Evolutionary conservation across 2,113 vertebrate species (phyloP), one percentile per base, ranked within the genome.

Genomic region (Gobio gobio): DNA sequence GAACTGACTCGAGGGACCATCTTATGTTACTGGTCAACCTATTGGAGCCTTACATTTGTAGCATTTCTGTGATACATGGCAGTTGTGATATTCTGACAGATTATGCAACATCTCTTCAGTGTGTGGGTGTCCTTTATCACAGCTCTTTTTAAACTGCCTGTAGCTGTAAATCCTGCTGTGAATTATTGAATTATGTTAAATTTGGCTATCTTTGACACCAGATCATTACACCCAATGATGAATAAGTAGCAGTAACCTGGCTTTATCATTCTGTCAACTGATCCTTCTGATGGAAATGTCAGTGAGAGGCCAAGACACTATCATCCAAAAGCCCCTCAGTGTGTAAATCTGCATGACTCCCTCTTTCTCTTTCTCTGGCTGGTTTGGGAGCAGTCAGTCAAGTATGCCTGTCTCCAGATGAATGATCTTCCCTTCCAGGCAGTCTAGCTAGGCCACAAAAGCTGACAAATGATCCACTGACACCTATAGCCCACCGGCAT

Each of bases 401-500:
- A 83, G 51, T 73, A 78, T 82, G 59, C 78, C 83, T 73, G 76
- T 45, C 13, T 82, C 12, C 16, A 0, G 18, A 82, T 83, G 72
- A 76, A 83, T 80, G 26, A 81, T 85, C 58, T 68, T 78, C 36
- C 84, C n/a, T 29, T 56, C 26, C 77, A 80, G 68, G 72, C 82
- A 54, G 75, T 54, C 74, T 83, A 10, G 8, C 79, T 63, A 24
- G 73, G 45, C 70, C 68, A 83, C 75, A 84, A 88, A 86, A 54
- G 43, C 85, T 49, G 61, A 80, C 61, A 80, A 84, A 70, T 83
- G 43, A 47, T 76, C 58, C 58, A 45, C 59, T 84, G 83, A 83
- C 80, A 43, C 64, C 70, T 70, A 86, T 72, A 59, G 77, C 85
- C 73, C 79, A 73, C 61, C 49, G 54, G 77, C 22, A 20, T 22